Percentiles rank a stretch among this genome's conserved stretches.
phyloP scores from a whole-genome alignment of 2,113 vertebrate genomes.

The Trematomus loennbergii region DNA sequence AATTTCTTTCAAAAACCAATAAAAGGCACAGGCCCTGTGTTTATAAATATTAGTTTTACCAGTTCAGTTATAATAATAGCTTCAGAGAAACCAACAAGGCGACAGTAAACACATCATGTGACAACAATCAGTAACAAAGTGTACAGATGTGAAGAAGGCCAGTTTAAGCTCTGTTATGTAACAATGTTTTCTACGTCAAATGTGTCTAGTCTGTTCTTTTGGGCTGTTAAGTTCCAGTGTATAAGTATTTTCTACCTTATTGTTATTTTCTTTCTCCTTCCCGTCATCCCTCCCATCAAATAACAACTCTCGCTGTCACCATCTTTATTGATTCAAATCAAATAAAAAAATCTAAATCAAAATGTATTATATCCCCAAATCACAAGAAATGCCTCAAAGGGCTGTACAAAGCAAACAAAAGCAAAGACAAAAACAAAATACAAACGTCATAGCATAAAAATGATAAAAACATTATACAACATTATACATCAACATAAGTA shows the following conservation, averaged over 20 bases:
- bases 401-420: too few species aligned
- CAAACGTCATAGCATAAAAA: too few species aligned
- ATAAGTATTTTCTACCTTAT: too few species aligned
- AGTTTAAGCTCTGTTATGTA: neutral
- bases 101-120: slow-evolving; percentile 2
- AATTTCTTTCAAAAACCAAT: slow-evolving; percentile 35
- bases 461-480: too few species aligned
- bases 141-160: slow-evolving; percentile 1
- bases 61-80: slow-evolving; percentile 31
- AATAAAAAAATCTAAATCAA: too few species aligned
- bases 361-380: too few species aligned
- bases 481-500: too few species aligned
- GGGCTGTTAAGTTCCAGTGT: neutral
- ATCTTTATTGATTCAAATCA: neutral
- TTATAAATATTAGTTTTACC: slow-evolving; percentile 57
- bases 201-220: neutral
- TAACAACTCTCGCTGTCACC: neutral
- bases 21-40: slow-evolving; percentile 15
- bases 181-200: neutral
- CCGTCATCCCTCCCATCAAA: neutral
- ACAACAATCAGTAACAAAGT: slow-evolving; percentile 2
- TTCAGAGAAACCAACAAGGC: slow-evolving; percentile 10
- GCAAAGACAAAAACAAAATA: too few species aligned
- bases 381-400: too few species aligned
- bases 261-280: neutral